phyloP scores from a whole-genome alignment of 2,113 vertebrate genomes.

The Tragelaphus buxtoni region DNA sequence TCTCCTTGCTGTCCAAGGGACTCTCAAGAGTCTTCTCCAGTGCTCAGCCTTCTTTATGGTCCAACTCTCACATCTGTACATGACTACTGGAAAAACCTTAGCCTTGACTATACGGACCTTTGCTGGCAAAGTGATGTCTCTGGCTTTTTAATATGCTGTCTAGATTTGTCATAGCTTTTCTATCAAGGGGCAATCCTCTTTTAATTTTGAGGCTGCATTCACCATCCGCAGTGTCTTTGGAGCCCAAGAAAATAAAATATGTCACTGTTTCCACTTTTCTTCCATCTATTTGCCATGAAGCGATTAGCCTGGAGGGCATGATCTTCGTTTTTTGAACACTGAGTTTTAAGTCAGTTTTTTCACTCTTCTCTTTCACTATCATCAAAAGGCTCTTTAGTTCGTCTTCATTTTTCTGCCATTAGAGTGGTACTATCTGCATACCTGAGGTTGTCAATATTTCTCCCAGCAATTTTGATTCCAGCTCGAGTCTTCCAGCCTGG shows the following conservation, averaged over 20 bases:
- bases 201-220: not conserved
- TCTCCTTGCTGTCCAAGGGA: not conserved
- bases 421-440: not conserved
- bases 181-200: not conserved
- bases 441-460: not conserved
- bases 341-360: not conserved
- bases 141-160: not conserved
- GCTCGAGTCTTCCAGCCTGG: not conserved
- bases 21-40: not conserved
- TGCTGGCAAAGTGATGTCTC: not conserved
- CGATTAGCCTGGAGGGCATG: not conserved
- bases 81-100: not conserved
- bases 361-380: not conserved
- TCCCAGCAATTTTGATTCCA: not conserved
- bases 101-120: not conserved
- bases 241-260: not conserved
- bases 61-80: not conserved
- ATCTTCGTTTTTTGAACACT: not conserved
- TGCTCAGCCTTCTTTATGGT: not conserved
- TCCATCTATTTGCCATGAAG: not conserved
- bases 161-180: not conserved
- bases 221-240: not conserved
- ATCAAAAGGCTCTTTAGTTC: not conserved
- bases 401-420: not conserved
- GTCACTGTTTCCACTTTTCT: not conserved